phyloP scores from a whole-genome alignment of 2,888 invertebrate genomes.

The Atrina japonica region DNA sequence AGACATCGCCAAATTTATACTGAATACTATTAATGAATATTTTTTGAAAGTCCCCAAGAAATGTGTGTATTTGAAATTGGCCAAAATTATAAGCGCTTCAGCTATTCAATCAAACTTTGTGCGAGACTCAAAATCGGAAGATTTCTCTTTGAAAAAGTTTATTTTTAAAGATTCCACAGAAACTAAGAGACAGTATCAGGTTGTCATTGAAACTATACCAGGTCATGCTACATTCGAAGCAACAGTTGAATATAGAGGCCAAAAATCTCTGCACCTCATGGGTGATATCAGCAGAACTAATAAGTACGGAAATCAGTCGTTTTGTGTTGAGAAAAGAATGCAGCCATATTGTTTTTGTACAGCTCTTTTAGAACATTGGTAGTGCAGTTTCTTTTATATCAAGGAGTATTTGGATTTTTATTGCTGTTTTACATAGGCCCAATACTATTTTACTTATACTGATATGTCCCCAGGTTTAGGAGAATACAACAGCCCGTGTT shows the following conservation, averaged over 20 bases:
- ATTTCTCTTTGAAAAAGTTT: conserved; percentile 25
- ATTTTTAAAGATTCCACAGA: conserved; percentile 18
- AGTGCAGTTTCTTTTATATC: no score
- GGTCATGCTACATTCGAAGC: conserved; percentile 45
- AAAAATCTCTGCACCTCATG: conserved; percentile 6
- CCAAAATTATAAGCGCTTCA: conserved; percentile 18
- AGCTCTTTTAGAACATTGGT: no score
- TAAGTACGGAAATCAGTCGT: conserved; percentile 48
- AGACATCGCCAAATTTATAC: conserved; percentile 8
- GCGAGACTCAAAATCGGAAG: conserved; percentile 2
- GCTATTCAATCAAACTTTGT: conserved; percentile 9
- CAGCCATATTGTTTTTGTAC: no score
- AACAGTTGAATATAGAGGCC: conserved; percentile 18
- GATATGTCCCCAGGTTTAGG: no score
- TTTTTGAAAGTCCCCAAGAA: neutral
- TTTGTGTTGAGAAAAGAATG: conserved; percentile 38
- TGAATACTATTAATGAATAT: conserved; percentile 6
- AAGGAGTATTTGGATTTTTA: no score
- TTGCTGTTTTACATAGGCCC: no score
- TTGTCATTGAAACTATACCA: conserved; percentile 43
- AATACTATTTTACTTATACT: no score
- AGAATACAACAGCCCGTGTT: no score
- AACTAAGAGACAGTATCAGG: conserved; percentile 24
- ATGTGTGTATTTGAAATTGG: conserved; percentile 10
- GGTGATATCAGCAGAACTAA: conserved; percentile 46